phyloP scores from a whole-genome alignment of 2,797 vertebrate species.

The Spondyliosoma cantharus region DNA sequence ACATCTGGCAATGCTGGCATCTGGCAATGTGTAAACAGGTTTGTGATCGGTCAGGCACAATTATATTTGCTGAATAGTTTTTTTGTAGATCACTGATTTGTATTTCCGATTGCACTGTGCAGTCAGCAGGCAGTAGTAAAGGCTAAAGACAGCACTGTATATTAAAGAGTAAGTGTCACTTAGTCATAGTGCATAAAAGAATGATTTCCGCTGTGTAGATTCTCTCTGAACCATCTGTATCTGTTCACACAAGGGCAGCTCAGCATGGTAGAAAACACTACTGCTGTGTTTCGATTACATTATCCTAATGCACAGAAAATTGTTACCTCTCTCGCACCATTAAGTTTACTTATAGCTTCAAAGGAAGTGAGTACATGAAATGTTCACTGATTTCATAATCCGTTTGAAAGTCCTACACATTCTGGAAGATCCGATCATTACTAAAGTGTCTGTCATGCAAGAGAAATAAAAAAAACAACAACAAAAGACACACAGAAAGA shows the following conservation, averaged over 20 bases:
- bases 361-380: no score
- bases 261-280: not conserved
- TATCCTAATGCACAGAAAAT: not conserved
- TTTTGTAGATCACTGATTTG: not conserved
- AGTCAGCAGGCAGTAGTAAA: no score
- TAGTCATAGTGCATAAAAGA: not conserved
- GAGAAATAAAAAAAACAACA: no score
- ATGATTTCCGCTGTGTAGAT: not conserved
- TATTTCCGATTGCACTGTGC: not conserved
- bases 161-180: not conserved
- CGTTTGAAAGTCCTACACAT: no score
- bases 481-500: no score
- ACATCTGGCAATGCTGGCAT: no score
- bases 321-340: not conserved
- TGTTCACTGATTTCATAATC: no score
- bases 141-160: not conserved
- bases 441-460: no score
- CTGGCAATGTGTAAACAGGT: not conserved
- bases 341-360: not conserved
- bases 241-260: conserved; percentile 1
- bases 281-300: not conserved
- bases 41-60: not conserved
- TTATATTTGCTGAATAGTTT: not conserved
- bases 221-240: not conserved
- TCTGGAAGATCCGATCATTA: no score